A percentile compares a stretch with the other conserved stretches of the same genome.
phyloP scores from a whole-genome alignment of 2,797 vertebrate genomes.

The Sciurus carolinensis region DNA sequence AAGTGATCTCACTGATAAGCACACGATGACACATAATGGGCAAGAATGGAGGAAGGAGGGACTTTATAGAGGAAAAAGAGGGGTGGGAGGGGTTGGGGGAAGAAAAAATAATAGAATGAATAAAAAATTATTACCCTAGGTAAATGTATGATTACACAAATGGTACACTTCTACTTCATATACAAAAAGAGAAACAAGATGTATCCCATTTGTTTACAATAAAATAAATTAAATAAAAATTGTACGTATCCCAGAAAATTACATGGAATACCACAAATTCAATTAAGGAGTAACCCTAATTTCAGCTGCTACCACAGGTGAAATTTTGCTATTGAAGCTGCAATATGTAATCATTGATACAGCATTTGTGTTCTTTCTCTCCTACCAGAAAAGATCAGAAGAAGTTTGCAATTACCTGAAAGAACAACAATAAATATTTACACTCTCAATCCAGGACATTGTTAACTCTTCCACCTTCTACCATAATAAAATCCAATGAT shows the following conservation, averaged over 20 bases:
- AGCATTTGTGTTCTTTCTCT: background rate
- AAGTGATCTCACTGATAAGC: no score
- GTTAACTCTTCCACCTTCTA: background rate
- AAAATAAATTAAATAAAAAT: background rate
- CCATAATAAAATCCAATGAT: background rate
- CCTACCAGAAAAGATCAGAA: background rate
- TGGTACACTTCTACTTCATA: no score
- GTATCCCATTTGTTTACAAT: no score
- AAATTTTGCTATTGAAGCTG: background rate
- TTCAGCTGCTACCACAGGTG: background rate
- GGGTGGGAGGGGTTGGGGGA: no score
- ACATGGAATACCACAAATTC: background rate
- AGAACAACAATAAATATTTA: background rate
- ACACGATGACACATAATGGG: no score
- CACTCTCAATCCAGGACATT: background rate
- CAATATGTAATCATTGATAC: background rate
- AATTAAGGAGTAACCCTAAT: background rate
- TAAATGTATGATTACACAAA: no score
- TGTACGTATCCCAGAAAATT: background rate
- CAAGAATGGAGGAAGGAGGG: no score
- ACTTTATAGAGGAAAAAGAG: no score
- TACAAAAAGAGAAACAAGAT: no score
- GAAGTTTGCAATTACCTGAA: background rate
- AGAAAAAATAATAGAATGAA: no score
- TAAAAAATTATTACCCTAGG: no score